Base-by-base conservation (phyloP, 1,140 invertebrate species). In the Thalassaphorura encarpata region DNA sequence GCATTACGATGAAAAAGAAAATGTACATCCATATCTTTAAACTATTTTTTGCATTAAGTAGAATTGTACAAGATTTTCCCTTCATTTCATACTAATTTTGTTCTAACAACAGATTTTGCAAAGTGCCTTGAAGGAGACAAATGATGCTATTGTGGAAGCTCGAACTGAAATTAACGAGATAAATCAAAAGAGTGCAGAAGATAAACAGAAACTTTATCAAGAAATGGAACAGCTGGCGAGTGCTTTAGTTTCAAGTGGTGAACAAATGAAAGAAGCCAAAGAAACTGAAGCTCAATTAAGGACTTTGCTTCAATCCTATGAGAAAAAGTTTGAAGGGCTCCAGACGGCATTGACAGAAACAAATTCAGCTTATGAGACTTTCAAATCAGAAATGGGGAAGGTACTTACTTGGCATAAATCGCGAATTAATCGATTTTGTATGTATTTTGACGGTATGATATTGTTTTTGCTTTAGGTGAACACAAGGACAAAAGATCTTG, bases 141-240 rank as follows among this genome's bases (percentile, higher is more conserved):
- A 49, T 48, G 15, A 8, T 11, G 46, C 50, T 1, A 42, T 55
- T 28, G 26, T 55, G 31, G 31, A 6, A 27, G 51, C 54, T 4
- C 54, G 39, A 45, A 42, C 48, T 16, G 56, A 65, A 39, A 28
- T 62, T 1, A 52, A 47, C 11, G 63, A 62, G 33, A 43, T 62
- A 1, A 62, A 55, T 23, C 19, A 61, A 18, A 59, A 65, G 49
- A 60, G 56, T 53, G 63, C 60, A 2, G 54, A 65, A 46, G 63
- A 65, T 28, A 60, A 60, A 39, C 47, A 65, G 26, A 60, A 60
- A 28, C 26, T 65, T 2, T 48, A 49, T 21, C 43, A 39, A 19
- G 63, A 65, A 60, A 65, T 65, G 60, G 57, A 65, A 31, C 56
- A 65, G 31, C 45, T 65, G 15, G 57, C 60, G 6, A 40, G 45